Evolutionary conservation across 1,140 invertebrate species (phyloP).

Genomic region (Cotesia glomerata): DNA sequence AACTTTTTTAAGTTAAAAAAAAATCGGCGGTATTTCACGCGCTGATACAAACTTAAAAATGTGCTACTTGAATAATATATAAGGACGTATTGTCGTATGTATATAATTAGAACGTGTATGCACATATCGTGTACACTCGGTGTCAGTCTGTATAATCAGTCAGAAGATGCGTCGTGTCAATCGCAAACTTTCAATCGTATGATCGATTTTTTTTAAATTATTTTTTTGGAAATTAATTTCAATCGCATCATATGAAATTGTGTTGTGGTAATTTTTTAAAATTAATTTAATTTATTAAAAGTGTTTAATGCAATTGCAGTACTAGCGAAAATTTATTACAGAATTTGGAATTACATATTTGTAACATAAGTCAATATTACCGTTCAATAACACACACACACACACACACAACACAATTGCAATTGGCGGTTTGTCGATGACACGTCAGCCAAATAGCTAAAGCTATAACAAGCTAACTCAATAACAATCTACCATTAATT

Average conservation of each 20-base stretch:
- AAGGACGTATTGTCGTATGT: constrained; percentile 43
- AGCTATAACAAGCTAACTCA: constrained; percentile 46
- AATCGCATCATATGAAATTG: too few species aligned
- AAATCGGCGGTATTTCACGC: not conserved
- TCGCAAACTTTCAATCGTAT: constrained; percentile 33
- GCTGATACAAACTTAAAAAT: not conserved
- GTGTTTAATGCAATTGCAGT: too few species aligned
- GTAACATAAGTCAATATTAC: not conserved
- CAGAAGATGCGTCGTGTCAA: constrained; percentile 42
- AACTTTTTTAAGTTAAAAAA: not conserved
- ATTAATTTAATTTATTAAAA: too few species aligned
- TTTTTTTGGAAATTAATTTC: not conserved
- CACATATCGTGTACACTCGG: constrained; percentile 39
- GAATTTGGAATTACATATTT: constrained; percentile 5
- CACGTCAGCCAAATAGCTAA: constrained; percentile 41
- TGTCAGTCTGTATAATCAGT: constrained; percentile 52
- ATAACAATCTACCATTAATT: constrained; percentile 41
- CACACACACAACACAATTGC: not conserved
- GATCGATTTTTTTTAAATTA: not conserved
- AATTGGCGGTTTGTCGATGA: constrained; percentile 38
- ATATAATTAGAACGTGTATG: constrained; percentile 42
- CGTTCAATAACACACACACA: not conserved
- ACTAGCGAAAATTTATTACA: too few species aligned
- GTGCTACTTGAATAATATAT: constrained; percentile 19
- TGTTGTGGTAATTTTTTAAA: too few species aligned